Conservation (phyloP, 1,140 invertebrate genomes). For the Platorchestia sp. region DNA sequence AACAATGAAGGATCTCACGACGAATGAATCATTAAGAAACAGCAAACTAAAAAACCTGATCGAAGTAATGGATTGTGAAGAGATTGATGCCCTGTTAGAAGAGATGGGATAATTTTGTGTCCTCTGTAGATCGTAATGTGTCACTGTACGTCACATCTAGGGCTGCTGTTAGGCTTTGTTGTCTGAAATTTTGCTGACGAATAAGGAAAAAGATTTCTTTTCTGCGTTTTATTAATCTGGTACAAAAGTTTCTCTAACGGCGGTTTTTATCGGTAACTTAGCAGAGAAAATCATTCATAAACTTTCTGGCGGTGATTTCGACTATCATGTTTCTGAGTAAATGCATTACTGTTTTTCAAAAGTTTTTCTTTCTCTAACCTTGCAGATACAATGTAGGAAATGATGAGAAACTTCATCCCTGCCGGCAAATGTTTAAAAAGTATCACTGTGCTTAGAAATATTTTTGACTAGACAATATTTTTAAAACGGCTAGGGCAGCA, state of each 20-base stretch:
- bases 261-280: not conserved
- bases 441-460: not conserved
- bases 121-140: not conserved
- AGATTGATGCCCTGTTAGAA: not conserved
- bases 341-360: not conserved
- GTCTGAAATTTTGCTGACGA: not conserved
- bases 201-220: not conserved
- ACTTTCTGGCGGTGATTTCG: no score
- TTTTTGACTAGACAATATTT: not conserved
- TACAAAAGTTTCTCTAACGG: not conserved
- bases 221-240: not conserved
- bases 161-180: not conserved
- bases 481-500: no score
- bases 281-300: not conserved
- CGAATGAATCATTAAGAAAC: not conserved
- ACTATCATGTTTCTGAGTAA: not conserved
- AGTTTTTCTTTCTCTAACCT: not conserved
- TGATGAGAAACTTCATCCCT: not conserved
- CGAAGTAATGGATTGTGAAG: not conserved
- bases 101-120: not conserved
- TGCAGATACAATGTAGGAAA: not conserved
- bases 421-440: not conserved
- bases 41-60: not conserved
- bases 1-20: not conserved
- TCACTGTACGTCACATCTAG: not conserved